Conservation (phyloP, 2,113 vertebrate species). For the Saccopteryx leptura region DNA sequence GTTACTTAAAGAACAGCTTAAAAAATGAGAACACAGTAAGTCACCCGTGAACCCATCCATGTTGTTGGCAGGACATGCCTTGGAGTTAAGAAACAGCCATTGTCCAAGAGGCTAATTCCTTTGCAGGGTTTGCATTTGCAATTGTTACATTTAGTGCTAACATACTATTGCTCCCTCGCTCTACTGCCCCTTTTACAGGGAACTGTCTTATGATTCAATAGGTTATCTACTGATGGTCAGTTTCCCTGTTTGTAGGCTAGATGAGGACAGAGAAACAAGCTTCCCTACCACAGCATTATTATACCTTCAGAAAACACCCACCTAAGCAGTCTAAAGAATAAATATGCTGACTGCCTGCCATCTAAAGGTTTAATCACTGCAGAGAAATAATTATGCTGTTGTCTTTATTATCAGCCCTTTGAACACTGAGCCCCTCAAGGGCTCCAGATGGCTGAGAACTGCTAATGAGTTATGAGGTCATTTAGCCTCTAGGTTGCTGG, state of each 20-base stretch:
- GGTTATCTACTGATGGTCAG: conserved; percentile 20
- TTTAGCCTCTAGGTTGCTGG: conserved; percentile 77
- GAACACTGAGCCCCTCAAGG: conserved; percentile 76
- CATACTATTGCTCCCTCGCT: background rate
- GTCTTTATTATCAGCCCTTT: conserved; percentile 80
- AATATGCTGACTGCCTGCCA: conserved; percentile 79
- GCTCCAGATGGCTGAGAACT: conserved; percentile 80
- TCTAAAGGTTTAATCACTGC: conserved; percentile 74
- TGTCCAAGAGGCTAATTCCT: background rate
- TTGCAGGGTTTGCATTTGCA: background rate
- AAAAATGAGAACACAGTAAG: conserved; percentile 25
- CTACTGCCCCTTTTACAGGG: background rate
- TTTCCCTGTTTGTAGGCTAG: conserved; percentile 58
- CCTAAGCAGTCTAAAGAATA: conserved; percentile 74
- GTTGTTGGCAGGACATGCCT: background rate
- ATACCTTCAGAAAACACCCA: conserved; percentile 71
- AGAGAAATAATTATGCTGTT: conserved; percentile 79
- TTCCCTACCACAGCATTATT: conserved; percentile 56
- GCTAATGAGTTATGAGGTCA: conserved; percentile 85
- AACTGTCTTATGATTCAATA: background rate
- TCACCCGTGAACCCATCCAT: background rate
- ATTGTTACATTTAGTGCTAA: background rate
- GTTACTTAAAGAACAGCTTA: background rate
- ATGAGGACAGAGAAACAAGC: conserved; percentile 56
- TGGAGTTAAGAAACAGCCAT: background rate